Evolutionary conservation across 2,797 vertebrate species (phyloP).

Genomic region (Myiothlypis chrysogaster): DNA sequence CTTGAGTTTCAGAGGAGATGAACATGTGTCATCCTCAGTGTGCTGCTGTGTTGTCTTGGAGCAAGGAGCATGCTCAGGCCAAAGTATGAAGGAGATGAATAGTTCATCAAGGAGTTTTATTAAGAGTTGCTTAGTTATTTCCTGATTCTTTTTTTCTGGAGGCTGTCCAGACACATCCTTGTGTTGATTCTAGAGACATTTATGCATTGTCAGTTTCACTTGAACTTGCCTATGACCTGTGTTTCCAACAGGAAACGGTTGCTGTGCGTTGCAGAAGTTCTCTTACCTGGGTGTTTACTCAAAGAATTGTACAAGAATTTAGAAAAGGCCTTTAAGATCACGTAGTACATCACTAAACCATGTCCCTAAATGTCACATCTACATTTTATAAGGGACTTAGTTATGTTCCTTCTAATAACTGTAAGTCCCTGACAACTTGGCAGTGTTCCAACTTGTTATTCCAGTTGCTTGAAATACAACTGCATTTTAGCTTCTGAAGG

Average conservation of each 20-base stretch:
- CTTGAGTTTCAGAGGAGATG: not conserved
- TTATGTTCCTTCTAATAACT: not conserved
- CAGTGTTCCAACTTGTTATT: not conserved
- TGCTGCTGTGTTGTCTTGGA: not conserved
- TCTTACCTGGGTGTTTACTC: not conserved
- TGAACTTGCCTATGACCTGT: not conserved
- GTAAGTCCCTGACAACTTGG: not conserved
- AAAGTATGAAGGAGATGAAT: not conserved
- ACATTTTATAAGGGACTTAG: not conserved
- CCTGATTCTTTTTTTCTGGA: not conserved
- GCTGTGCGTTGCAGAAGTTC: not conserved
- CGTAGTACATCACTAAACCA: not conserved
- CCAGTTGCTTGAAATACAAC: not conserved
- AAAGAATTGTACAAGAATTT: accelerated
- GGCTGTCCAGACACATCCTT: not conserved
- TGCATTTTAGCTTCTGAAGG: not conserved
- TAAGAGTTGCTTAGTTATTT: not conserved
- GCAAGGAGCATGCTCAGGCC: not conserved
- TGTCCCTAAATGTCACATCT: not conserved
- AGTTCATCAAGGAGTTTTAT: not conserved
- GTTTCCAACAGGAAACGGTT: not conserved
- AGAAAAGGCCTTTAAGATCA: not conserved
- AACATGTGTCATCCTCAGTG: accelerated
- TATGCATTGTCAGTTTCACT: not conserved
- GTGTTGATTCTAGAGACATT: accelerated